A percentile compares a stretch with the other conserved stretches of the same genome.
Conservation (phyloP, 1,140 invertebrate genomes). For the Lasioglossum albipes region DNA sequence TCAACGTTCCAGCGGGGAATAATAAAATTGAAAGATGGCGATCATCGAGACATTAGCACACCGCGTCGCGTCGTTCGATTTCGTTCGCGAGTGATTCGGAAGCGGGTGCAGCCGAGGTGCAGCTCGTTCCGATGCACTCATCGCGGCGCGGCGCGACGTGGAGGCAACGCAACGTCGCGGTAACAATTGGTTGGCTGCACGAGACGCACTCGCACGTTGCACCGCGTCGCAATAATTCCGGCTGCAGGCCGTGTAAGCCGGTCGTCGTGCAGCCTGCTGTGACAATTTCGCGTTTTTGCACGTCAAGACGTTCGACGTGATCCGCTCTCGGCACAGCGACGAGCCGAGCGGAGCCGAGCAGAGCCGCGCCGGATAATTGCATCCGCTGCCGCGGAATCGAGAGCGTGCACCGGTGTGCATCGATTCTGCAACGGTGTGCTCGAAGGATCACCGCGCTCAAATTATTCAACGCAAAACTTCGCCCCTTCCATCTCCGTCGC, state of each 20-base stretch:
- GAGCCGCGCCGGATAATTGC: conserved; percentile 29
- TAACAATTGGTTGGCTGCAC: conserved; percentile 5
- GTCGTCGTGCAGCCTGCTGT: conserved; percentile 33
- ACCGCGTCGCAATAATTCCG: neutral
- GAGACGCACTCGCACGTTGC: neutral
- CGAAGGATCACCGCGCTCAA: neutral
- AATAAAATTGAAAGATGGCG: no score
- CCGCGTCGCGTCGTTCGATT: neutral
- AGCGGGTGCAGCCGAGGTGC: no score
- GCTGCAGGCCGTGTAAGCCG: conserved; percentile 18
- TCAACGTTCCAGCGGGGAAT: no score
- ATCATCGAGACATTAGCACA: no score
- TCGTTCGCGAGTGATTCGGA: neutral
- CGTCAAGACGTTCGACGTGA: conserved; percentile 50
- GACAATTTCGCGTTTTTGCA: conserved; percentile 54
- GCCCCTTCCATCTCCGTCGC: no score
- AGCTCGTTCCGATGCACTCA: neutral
- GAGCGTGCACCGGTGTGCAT: neutral
- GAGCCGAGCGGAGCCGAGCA: no score
- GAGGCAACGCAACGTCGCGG: neutral
- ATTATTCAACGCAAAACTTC: neutral
- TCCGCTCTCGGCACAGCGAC: conserved; percentile 1
- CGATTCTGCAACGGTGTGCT: neutral
- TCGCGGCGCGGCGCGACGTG: neutral
- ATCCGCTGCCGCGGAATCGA: conserved; percentile 14